phyloP scores from a whole-genome alignment of 2,113 vertebrate genomes.

The Dryoscopus gambensis region DNA sequence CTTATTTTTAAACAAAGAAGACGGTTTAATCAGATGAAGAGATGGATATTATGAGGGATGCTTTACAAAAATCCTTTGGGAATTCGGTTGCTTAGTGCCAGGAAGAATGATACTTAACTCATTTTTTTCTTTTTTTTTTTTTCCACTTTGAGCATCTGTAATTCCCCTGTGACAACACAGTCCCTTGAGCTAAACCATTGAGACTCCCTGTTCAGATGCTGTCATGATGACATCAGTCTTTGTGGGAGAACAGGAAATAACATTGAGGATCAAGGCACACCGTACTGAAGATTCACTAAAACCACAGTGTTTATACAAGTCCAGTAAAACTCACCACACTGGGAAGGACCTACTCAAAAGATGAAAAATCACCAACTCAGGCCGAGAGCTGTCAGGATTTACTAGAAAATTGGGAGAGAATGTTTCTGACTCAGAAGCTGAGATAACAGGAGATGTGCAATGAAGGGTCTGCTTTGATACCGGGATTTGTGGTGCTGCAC shows the following conservation, averaged over 20 bases:
- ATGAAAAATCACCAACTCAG: background rate
- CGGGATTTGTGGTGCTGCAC: background rate
- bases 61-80: background rate
- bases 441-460: background rate
- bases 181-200: background rate
- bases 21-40: background rate
- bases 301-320: background rate
- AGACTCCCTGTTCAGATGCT: background rate
- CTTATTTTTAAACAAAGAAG: conserved; percentile 16
- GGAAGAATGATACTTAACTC: background rate
- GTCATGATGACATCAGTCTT: background rate
- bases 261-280: background rate
- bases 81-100: background rate
- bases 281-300: background rate
- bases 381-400: background rate
- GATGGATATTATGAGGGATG: background rate
- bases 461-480: background rate
- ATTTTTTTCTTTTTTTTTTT: background rate
- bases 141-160: background rate
- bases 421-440: background rate
- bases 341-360: background rate
- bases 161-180: background rate
- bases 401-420: background rate
- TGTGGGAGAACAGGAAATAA: background rate
- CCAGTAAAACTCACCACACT: background rate